Evolutionary conservation across 2,113 vertebrate species (phyloP), one percentile per base, ranked within the genome.

Genomic region (Corvus hawaiiensis): DNA sequence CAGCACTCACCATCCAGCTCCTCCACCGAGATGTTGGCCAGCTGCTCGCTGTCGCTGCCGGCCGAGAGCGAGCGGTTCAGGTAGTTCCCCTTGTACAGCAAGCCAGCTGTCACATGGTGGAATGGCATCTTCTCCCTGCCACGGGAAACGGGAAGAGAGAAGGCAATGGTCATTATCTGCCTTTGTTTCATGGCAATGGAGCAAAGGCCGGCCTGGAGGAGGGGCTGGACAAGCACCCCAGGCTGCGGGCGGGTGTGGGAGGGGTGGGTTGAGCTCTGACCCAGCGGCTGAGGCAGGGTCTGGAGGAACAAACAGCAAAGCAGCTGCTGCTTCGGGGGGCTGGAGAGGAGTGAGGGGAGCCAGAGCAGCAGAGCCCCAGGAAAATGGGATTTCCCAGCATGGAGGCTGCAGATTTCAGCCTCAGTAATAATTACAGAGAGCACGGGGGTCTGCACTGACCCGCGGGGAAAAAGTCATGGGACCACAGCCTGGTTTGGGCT

Each of bases 21-120:
- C 98, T 99, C 99, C 97, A 99, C 99, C 0, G 99, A 99, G 98
- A 99, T 99, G 86, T 98, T 99, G 27, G 99, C 99, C 86, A 99
- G 97, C 97, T 99, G 99, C 30, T 99, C 99, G 0, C 99, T 99
- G 98, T 99, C 99, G 2, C 99, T 99, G 97, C 98, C 98, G 16
- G 99, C 99, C 0, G 99, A 99, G 82, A 99, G 98, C 1, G 99
- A 99, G 75, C 99, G 98, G 97, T 99, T 99, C 98, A 99, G 98
- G 97, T 99, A 99, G 97, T 99, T 99, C 96, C 99, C 99, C 93
- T 99, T 99, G 98, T 99, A 99, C 97, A 99, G 98, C 97, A 99
- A 98, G 90, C 99, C 99, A 79, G 99, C 99, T 84, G 99, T 99
- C 97, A 99, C 99, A 96, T 99, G 99, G 95, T 99, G 99, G 98